Base-by-base conservation (phyloP, 37 sponge, comb jelly and placozoan species). In the Halichondria panicea region DNA sequence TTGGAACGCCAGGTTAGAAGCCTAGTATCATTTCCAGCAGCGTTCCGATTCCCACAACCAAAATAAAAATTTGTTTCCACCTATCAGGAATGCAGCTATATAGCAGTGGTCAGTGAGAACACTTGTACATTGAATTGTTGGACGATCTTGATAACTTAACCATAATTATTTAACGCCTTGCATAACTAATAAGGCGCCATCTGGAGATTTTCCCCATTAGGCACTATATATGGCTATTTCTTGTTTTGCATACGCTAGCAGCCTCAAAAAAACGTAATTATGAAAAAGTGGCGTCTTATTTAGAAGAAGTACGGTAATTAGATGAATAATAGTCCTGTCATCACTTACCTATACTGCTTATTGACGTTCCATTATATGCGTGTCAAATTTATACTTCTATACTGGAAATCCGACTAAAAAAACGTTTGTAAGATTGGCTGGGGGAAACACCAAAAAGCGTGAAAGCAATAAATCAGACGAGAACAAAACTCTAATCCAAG, bases 1-100 rank as follows among this genome's bases (percentile, higher is more conserved):
- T 77, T 72, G 4, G 69, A 40, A 19, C 67, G 48, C 68, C 82
- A 81, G 9, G 30, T 22, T 22, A 46, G 24, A 22, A 74, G 71
- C 22, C 52, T 36, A 28, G 59, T 44, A 25, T 70, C 62, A 58
- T 68, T 70, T 1, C 71, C 70, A 31, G 31, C 33, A 56, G 80
- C 43, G 28, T 42, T 7, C 72, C 74, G 63, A 35, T 63, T 45
- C 12, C 82, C 82, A 69, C 79, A 85, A 18, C 73, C 78, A 70
- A 55, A 77, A 41, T 77, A 77, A 1, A 52, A 57, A 36, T 76
- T 50, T 3, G 66, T 53, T 9, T 74, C 72, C 79, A 59, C 70
- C 84, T 42, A 84, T 70, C 42, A 85, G 67, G 44, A 85, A 85
- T 5, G 86, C 86, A 31, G 86, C 86, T 24, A 85, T n/a, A n/a